Conservation (phyloP, 1,140 invertebrate species). For the Drosophila pectinifera region DNA sequence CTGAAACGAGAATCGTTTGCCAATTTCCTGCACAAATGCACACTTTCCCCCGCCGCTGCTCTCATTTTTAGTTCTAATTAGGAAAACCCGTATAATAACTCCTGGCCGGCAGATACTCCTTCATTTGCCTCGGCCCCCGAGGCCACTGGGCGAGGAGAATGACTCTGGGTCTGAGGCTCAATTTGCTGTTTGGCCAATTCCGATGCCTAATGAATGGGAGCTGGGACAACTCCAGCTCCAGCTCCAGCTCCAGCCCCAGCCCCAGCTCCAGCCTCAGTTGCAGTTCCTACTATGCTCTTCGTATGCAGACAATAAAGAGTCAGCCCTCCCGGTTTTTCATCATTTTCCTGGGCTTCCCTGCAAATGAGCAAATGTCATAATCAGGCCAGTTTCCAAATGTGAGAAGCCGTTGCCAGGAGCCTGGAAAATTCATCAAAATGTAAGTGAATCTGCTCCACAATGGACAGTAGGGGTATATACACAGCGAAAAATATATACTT, state of each 20-base stretch:
- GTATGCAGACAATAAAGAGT: constrained; percentile 19
- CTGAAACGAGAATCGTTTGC: constrained; percentile 48
- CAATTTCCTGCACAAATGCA: constrained; percentile 66
- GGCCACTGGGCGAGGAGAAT: constrained; percentile 7
- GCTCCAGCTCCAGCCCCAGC: too few relatives aligned
- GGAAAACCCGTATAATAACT: constrained; percentile 74
- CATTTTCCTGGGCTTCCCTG: constrained; percentile 20
- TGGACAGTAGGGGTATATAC: not conserved
- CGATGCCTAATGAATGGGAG: constrained; percentile 52
- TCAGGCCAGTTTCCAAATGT: constrained; percentile 26
- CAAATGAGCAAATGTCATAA: constrained; percentile 51
- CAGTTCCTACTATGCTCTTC: not conserved
- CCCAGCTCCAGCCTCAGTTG: too few relatives aligned
- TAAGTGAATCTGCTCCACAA: not conserved
- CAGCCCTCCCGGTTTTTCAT: not conserved
- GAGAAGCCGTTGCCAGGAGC: not conserved
- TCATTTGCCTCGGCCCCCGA: constrained; percentile 22
- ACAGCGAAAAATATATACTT: not conserved
- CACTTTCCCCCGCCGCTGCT: constrained; percentile 22
- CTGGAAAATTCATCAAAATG: constrained; percentile 5
- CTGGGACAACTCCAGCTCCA: not conserved
- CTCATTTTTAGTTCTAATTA: constrained; percentile 63
- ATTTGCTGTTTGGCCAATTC: constrained; percentile 57
- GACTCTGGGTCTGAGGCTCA: constrained; percentile 24
- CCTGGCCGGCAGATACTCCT: constrained; percentile 30